Base-by-base conservation (phyloP, 2,797 vertebrate species). In the Ispidina lecontei region DNA sequence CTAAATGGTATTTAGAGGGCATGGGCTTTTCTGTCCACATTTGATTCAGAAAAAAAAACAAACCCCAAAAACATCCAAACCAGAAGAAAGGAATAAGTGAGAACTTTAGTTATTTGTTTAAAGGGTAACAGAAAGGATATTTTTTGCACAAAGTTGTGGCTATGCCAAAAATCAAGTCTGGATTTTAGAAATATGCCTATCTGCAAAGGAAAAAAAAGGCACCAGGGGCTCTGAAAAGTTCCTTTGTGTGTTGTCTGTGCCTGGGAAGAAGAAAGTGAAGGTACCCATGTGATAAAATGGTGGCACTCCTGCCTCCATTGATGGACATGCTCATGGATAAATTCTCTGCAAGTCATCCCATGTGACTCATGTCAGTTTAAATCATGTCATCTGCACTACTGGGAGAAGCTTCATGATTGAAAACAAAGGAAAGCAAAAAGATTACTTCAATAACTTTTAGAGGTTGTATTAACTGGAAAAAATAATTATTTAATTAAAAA, bases 81-180 rank as follows among this genome's bases (percentile, higher is more conserved):
- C 44, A 56, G 9, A 82, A 71, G 33, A 59, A 81, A 80, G 37
- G 22, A 89, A 56, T 41, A 82, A 90, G 37, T 0, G 0, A 82
- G 89, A 89, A 87, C 90, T 90, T 95, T 90, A 73, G 83, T 90
- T 95, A 90, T 93, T 91, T 95, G 90, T 93, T 89, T 94, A 89
- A 94, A 94, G 90, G 80, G 91, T 84, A 95, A 82, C 37, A 94
- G 77, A 94, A 94, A 91, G 64, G 77, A 73, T 82, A 84, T 88
- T 90, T 93, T 93, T 91, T 94, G 80, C 71, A 37, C 49, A 84
- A 60, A 79, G 68, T 54, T 95, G 95, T 80, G 84, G 74, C 46
- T n/a, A 68, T 91, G 94, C 94, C 92, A 91, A 71, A 87, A 91
- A 90, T 95, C 68, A 74, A 94, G 90, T 91, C 94, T 95, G 86